phyloP scores from a whole-genome alignment of 2,113 vertebrate genomes.

The Seriola aureovittata region DNA sequence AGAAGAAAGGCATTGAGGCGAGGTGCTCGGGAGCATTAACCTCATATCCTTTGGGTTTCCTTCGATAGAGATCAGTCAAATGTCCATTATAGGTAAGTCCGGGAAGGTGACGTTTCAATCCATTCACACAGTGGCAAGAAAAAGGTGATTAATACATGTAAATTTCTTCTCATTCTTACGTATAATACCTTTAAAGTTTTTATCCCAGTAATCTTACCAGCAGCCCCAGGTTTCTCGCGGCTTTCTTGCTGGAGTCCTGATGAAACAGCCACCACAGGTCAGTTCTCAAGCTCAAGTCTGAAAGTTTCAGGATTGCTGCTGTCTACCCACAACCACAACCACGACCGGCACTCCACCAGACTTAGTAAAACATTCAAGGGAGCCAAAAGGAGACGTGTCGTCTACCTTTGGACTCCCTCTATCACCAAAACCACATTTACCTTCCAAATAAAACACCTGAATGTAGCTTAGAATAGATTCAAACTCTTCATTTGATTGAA shows the following conservation, averaged over 20 bases:
- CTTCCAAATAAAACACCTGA: slow-evolving; percentile 13
- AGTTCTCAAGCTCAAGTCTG: slow-evolving; percentile 52
- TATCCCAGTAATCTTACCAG: slow-evolving; percentile 80
- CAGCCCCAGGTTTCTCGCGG: slow-evolving; percentile 77
- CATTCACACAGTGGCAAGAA: too few relatives aligned
- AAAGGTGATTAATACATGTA: neutral
- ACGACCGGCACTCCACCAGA: slow-evolving; percentile 57
- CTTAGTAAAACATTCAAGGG: slow-evolving; percentile 39
- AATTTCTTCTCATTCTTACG: neutral
- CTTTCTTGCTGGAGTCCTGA: slow-evolving; percentile 79
- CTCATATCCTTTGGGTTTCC: too few relatives aligned
- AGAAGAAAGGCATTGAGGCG: too few relatives aligned
- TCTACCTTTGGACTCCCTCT: slow-evolving; percentile 72
- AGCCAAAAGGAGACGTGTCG: slow-evolving; percentile 68
- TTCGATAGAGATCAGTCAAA: too few relatives aligned
- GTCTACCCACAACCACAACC: slow-evolving; percentile 53
- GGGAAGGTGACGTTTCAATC: too few relatives aligned
- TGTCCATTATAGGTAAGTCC: too few relatives aligned
- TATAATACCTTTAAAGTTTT: neutral
- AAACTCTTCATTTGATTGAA: slow-evolving; percentile 16
- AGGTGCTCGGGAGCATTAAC: too few relatives aligned
- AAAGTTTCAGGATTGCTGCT: slow-evolving; percentile 32
- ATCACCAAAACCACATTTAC: slow-evolving; percentile 45
- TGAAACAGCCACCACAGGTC: slow-evolving; percentile 77
- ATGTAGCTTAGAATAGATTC: neutral